A percentile compares a stretch with the other conserved stretches of the same genome.
Conservation (phyloP, 2,888 invertebrate genomes). For the Napeogenes inachia region DNA sequence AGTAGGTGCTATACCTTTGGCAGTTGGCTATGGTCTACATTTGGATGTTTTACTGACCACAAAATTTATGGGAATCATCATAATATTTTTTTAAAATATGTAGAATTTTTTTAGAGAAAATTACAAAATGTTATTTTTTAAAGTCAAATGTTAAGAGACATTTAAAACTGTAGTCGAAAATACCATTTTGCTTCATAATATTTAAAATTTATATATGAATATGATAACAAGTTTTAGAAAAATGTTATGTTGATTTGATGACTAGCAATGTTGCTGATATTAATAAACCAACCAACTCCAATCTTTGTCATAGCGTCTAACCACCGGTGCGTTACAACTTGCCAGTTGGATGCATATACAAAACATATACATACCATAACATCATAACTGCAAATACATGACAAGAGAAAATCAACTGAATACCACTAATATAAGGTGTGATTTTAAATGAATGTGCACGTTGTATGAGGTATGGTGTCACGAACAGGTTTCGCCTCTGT, state of each 20-base stretch:
- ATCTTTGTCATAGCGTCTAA: slow-evolving; percentile 70
- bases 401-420: slow-evolving; percentile 29
- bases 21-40: too few relatives aligned
- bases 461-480: slow-evolving; percentile 35
- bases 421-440: background rate
- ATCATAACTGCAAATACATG: slow-evolving; percentile 17
- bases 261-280: slow-evolving; percentile 27
- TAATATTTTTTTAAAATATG: too few relatives aligned
- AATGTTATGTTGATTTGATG: slow-evolving; percentile 29
- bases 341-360: slow-evolving; percentile 64
- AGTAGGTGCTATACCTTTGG: too few relatives aligned
- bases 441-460: slow-evolving; percentile 25
- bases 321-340: slow-evolving; percentile 67
- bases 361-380: slow-evolving; percentile 30
- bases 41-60: too few relatives aligned
- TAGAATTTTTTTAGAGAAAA: too few relatives aligned
- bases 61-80: too few relatives aligned
- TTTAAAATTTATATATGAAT: too few relatives aligned
- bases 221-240: background rate
- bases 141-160: too few relatives aligned
- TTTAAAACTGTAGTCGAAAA: too few relatives aligned
- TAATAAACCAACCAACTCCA: slow-evolving; percentile 67
- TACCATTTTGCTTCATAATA: too few relatives aligned
- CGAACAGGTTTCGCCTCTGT: slow-evolving; percentile 48
- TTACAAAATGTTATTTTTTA: too few relatives aligned